These are phyloP conservation scores for Disparrhopalites patrizii DNA, from an alignment of 2,888 invertebrate species.

Conservation along the genomic window DNA sequence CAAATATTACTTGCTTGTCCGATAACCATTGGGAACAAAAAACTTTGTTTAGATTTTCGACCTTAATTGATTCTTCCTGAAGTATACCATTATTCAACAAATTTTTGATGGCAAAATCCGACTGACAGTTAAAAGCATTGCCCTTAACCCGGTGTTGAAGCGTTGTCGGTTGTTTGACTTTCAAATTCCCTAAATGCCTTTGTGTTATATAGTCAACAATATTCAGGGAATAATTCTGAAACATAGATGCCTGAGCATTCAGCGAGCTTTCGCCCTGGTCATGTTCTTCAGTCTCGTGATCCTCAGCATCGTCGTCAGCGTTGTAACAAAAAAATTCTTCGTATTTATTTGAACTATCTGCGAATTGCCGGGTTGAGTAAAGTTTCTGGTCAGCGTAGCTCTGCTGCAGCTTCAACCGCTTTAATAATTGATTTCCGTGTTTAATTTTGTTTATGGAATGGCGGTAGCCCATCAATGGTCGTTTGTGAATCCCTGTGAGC, in stretches of 20 bases:
- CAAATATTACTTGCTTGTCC: slow-evolving; percentile 90
- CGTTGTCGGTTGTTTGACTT: slow-evolving; percentile 50
- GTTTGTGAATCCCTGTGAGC: slow-evolving; percentile 40
- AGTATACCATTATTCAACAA: slow-evolving; percentile 86
- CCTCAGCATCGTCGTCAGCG: slow-evolving; percentile 81
- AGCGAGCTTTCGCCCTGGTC: slow-evolving; percentile 47
- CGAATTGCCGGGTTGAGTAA: slow-evolving; percentile 41
- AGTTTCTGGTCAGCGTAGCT: slow-evolving; percentile 44
- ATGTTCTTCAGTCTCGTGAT: slow-evolving; percentile 69
- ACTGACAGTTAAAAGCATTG: slow-evolving; percentile 35
- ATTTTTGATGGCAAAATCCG: slow-evolving; percentile 77
- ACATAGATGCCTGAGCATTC: neutral
- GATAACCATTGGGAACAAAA: slow-evolving; percentile 96
- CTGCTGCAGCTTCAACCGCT: slow-evolving; percentile 38
- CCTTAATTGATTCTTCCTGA: slow-evolving; percentile 73
- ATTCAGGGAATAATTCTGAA: slow-evolving; percentile 58
- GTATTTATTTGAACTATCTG: slow-evolving; percentile 65
- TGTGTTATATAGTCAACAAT: slow-evolving; percentile 79
- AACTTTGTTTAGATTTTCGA: slow-evolving; percentile 85
- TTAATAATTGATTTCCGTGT: slow-evolving; percentile 39
- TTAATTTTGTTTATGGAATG: slow-evolving; percentile 26
- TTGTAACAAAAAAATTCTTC: slow-evolving; percentile 88
- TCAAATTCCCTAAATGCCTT: slow-evolving; percentile 63
- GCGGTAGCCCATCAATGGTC: slow-evolving; percentile 35
- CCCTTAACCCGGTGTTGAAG: slow-evolving; percentile 43